phyloP scores from a whole-genome alignment of 1,140 invertebrate species.

The Bilobella aurantiaca region DNA sequence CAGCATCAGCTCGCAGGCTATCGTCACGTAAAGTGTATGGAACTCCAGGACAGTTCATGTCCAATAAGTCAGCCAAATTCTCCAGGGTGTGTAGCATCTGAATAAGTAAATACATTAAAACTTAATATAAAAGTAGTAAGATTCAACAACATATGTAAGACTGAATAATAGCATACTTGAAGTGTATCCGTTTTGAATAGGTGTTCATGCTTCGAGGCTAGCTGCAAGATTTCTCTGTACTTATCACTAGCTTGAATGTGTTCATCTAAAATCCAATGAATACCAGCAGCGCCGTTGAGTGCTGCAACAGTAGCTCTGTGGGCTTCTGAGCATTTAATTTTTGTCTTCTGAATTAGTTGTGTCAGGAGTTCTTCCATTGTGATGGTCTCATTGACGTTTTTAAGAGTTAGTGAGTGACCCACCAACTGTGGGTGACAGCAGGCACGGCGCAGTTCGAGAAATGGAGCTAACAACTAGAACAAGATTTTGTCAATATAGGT shows the following conservation, averaged over 20 bases:
- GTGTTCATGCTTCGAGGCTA: slow-evolving; percentile 47
- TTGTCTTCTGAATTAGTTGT: slow-evolving; percentile 54
- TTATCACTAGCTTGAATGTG: slow-evolving; percentile 47
- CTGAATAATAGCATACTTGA: slow-evolving; percentile 38
- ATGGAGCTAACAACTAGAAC: slow-evolving; percentile 47
- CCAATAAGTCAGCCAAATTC: slow-evolving; percentile 51
- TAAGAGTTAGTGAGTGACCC: slow-evolving; percentile 48
- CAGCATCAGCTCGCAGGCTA: slow-evolving; percentile 44
- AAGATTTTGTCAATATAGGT: background rate
- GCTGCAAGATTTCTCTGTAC: slow-evolving; percentile 51
- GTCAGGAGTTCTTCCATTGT: slow-evolving; percentile 59
- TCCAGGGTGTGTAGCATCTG: slow-evolving; percentile 57
- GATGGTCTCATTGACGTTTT: slow-evolving; percentile 49
- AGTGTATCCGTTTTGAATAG: slow-evolving; percentile 48
- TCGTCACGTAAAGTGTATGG: slow-evolving; percentile 47
- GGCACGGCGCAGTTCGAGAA: slow-evolving; percentile 57
- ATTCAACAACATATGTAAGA: background rate
- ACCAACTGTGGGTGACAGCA: slow-evolving; percentile 62
- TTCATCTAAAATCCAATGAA: slow-evolving; percentile 50
- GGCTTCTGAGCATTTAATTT: slow-evolving; percentile 53
- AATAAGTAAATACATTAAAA: slow-evolving; percentile 8
- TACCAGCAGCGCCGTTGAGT: slow-evolving; percentile 56
- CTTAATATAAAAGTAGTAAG: background rate
- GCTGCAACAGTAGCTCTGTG: slow-evolving; percentile 52
- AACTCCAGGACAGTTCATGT: slow-evolving; percentile 38